Percentiles rank a stretch among this genome's conserved stretches.
These are phyloP conservation scores for Poecilia picta DNA, from an alignment of 2,797 vertebrate genomes.

Conservation along the genomic window DNA sequence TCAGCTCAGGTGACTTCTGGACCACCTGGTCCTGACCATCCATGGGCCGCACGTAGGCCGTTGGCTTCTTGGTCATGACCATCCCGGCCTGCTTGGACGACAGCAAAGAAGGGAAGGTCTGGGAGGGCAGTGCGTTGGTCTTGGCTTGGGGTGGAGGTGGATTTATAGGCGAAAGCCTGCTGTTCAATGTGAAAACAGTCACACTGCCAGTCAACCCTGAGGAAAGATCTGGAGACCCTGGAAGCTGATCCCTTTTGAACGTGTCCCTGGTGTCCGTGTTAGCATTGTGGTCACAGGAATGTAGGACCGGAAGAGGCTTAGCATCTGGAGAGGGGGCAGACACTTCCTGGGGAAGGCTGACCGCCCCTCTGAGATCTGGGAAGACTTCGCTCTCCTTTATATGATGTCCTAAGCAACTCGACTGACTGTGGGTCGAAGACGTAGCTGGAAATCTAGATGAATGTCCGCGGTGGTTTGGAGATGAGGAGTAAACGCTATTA, in stretches of 20 bases:
- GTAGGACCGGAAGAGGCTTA: slow-evolving; percentile 82
- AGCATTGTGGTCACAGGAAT: slow-evolving; percentile 83
- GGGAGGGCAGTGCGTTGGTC: slow-evolving; percentile 77
- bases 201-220: slow-evolving; percentile 49
- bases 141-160: slow-evolving; percentile 57
- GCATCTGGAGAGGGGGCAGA: slow-evolving; percentile 78
- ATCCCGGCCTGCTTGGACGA: slow-evolving; percentile 83
- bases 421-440: slow-evolving; percentile 45
- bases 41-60: slow-evolving; percentile 95
- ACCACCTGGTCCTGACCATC: slow-evolving; percentile 92
- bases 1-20: slow-evolving; percentile 88
- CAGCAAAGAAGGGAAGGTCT: slow-evolving; percentile 85
- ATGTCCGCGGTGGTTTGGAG: slow-evolving; percentile 54
- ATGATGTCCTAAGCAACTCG: slow-evolving; percentile 41
- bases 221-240: slow-evolving; percentile 55
- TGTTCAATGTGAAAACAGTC: slow-evolving; percentile 46
- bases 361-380: slow-evolving; percentile 62
- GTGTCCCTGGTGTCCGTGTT: slow-evolving; percentile 72
- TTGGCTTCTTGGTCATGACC: slow-evolving; percentile 90
- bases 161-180: slow-evolving; percentile 64
- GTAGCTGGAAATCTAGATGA: slow-evolving; percentile 56
- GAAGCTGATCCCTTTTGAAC: slow-evolving; percentile 47
- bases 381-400: slow-evolving; percentile 59
- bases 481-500: slow-evolving; percentile 49
- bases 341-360: slow-evolving; percentile 75